These are phyloP conservation scores for Ernsta delagoae DNA, from an alignment of 2,888 invertebrate species.

Conservation along the genomic window DNA sequence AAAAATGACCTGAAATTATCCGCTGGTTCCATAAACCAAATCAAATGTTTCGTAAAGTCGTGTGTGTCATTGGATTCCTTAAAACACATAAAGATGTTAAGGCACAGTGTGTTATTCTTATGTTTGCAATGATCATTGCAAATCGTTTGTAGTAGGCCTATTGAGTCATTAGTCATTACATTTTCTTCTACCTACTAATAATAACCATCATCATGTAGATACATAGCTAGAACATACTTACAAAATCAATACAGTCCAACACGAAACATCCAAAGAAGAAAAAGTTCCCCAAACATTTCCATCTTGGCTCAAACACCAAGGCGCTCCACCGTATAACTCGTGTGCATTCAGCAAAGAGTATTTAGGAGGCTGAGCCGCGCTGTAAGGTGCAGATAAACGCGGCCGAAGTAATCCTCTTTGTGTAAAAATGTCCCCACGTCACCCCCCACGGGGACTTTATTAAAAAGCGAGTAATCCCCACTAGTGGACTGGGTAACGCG, in stretches of 20 bases:
- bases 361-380: constrained; percentile 78
- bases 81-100: too few species aligned
- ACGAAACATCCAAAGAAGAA: background rate
- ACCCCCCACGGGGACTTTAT: constrained; percentile 78
- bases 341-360: constrained; percentile 70
- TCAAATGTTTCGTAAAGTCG: too few species aligned
- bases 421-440: constrained; percentile 82
- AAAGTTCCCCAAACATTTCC: constrained; percentile 13
- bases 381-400: constrained; percentile 84
- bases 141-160: too few species aligned
- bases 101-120: too few species aligned
- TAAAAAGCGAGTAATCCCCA: constrained; percentile 83
- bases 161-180: too few species aligned
- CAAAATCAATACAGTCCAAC: background rate
- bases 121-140: too few species aligned
- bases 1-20: too few species aligned
- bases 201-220: too few species aligned
- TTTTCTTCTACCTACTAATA: too few species aligned
- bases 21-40: too few species aligned
- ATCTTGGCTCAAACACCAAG: constrained; percentile 26
- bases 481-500: constrained; percentile 83
- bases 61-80: too few species aligned
- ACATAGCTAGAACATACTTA: too few species aligned
- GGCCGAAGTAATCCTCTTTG: constrained; percentile 82
- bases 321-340: constrained; percentile 56